Evolutionary conservation across 2,888 invertebrate species (phyloP).

Genomic region (Drosophila infuscata): DNA sequence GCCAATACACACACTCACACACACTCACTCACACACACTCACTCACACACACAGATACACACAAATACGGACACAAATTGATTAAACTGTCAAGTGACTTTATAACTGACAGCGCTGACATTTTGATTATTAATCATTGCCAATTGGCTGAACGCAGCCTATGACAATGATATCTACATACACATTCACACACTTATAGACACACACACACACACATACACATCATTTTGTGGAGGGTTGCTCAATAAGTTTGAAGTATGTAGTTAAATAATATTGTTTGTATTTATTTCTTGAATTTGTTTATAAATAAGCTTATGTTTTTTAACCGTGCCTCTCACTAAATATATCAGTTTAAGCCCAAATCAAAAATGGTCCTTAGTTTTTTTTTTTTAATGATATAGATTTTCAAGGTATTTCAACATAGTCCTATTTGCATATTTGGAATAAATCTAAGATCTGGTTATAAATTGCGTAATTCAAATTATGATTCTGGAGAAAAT

Average conservation of each 20-base stretch:
- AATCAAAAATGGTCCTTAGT: background rate
- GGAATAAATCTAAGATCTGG: background rate
- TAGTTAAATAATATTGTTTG: background rate
- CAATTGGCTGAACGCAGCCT: constrained; percentile 60
- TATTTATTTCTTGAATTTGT: background rate
- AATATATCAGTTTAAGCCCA: background rate
- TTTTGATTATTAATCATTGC: constrained; percentile 80
- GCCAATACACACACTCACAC: constrained; percentile 30
- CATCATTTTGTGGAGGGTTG: constrained; percentile 27
- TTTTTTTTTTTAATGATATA: too few species aligned
- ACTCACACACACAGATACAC: constrained; percentile 22
- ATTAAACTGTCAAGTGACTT: constrained; percentile 81
- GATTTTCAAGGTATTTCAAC: background rate
- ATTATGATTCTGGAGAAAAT: background rate
- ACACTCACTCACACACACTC: constrained; percentile 18
- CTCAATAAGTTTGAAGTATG: background rate
- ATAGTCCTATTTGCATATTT: background rate
- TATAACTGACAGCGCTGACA: constrained; percentile 75
- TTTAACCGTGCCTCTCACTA: background rate
- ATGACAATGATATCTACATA: constrained; percentile 26
- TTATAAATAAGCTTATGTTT: background rate
- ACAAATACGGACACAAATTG: constrained; percentile 59
- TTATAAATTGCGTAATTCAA: background rate
- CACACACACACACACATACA: background rate
- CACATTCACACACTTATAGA: background rate